Base-by-base conservation (phyloP, 2,888 invertebrate species). In the Uloborus plumipes region DNA sequence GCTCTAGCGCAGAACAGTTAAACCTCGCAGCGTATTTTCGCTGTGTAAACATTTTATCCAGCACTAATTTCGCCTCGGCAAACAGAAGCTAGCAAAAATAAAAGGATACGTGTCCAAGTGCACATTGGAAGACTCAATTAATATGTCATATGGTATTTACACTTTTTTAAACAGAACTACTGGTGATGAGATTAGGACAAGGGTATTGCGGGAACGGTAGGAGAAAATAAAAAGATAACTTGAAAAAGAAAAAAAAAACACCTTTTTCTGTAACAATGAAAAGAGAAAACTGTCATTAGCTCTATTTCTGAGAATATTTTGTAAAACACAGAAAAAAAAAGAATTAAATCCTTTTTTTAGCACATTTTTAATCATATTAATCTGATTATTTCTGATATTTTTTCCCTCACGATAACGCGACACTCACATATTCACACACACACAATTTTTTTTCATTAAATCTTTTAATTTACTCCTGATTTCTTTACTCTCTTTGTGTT, bases 121-220 rank as follows among this genome's bases (percentile, higher is more conserved):
- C 51, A n/a, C 53, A 31, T 64, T 55, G 53, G 39, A 49, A 59
- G 67, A 66, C 72, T 72, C 72, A 79, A 79, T 79, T 72, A 71
- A 71, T 79, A 65, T 67, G 72, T 79, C 79, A 79, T 77, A 77
- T 77, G 70, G 64, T 64, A 71, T 77, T 77, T 71, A 70, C 70
- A 64, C 55, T 76, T 76, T 76, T 76, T 76, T 59, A 49, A 69
- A 69, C 39, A 58, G 47, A n/a, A 18, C 61, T 20, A n/a, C 69
- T 62, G 49, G 13, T 47, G 61, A 69, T 26, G 61, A 76, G 76
- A 76, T 76, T 69, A 69, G 53, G 62, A 67, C 62, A 76, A 47
- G 55, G 47, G 49, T 15, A 15, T 76, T 59, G 51, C 61, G 58
- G n/a, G 51, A 73, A 58, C 26, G 59, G 18, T 9, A 50, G 51